phyloP scores from a whole-genome alignment of 2,113 vertebrate genomes.

The Rhinoptilus africanus region DNA sequence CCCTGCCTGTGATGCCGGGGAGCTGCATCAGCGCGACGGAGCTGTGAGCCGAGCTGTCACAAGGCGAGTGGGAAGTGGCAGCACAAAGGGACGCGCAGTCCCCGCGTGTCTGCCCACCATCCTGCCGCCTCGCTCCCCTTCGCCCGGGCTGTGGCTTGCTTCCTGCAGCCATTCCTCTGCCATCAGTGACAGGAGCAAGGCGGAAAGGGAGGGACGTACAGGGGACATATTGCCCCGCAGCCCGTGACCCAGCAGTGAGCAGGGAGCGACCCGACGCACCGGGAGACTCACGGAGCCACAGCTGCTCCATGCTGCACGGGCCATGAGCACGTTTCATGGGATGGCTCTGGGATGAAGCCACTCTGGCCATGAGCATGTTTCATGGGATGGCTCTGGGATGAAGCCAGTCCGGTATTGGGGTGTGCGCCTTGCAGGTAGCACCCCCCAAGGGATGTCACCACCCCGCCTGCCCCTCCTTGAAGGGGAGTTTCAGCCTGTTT shows the following conservation, averaged over 20 bases:
- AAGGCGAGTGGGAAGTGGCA: background rate
- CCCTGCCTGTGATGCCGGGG: background rate
- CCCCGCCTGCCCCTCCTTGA: background rate
- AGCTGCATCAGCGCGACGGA: background rate
- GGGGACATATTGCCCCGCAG: background rate
- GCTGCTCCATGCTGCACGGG: background rate
- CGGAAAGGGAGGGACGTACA: background rate
- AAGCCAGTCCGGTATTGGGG: background rate
- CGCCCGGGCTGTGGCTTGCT: background rate
- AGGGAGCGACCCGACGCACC: background rate
- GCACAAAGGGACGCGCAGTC: background rate
- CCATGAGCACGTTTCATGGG: background rate
- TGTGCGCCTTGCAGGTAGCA: background rate
- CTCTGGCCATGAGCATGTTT: background rate
- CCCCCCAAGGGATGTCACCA: background rate
- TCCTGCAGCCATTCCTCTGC: background rate
- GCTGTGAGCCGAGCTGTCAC: background rate
- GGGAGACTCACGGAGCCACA: background rate
- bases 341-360: background rate
- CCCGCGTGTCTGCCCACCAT: background rate
- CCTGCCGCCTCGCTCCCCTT: background rate
- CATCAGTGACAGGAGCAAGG: background rate
- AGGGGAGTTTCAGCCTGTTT: background rate
- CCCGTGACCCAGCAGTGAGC: background rate
- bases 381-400: background rate